Base-by-base conservation (phyloP, 2,113 vertebrate genomes). In the Pungitius pungitius region DNA sequence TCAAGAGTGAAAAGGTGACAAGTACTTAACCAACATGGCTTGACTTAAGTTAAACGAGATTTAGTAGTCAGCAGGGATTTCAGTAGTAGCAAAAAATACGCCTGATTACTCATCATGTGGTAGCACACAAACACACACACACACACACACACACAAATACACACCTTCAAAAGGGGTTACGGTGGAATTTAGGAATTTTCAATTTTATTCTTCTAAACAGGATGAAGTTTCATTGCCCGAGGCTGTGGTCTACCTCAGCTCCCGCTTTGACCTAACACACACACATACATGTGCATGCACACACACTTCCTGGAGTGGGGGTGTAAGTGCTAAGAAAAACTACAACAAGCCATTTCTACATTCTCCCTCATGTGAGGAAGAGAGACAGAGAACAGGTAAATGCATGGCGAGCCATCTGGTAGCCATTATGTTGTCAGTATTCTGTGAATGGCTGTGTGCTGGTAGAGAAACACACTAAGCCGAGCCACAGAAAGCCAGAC, bases 151-250 rank as follows among this genome's bases (percentile, higher is more conserved):
- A 27, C 52, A 56, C 54, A 33, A 14, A 58, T 24, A 54, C 13
- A 27, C 52, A 54, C 37, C 24, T 40, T 40, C 11, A 61, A 61
- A 8, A 40, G 15, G 8, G 37, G 12, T 60, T n/a, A 3, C 1
- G 1, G 35, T n/a, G 39, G 22, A 42, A 40, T 59, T 39, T 22
- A 22, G 20, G 15, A 51, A 51, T 10, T 8, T n/a, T 58, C 8
- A 35, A 2, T n/a, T 58, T 58, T n/a, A 20, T 20, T 39, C 12
- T 58, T 76, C 59, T 59, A 65, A 72, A 68, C 71, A 42, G 47
- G 69, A 77, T 82, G 39, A 39, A 22, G 57, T 82, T 76, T 77
- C 37, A 70, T 57, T 74, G 68, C 67, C 68, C 57, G 42, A 37
- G 65, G 73, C 69, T 52, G 57, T 65, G 65, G 49, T 59, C 69